Percentiles rank a stretch among this genome's conserved stretches.
These are phyloP conservation scores for Rafetus swinhoei DNA, from an alignment of 2,113 vertebrate species.

Conservation along the genomic window DNA sequence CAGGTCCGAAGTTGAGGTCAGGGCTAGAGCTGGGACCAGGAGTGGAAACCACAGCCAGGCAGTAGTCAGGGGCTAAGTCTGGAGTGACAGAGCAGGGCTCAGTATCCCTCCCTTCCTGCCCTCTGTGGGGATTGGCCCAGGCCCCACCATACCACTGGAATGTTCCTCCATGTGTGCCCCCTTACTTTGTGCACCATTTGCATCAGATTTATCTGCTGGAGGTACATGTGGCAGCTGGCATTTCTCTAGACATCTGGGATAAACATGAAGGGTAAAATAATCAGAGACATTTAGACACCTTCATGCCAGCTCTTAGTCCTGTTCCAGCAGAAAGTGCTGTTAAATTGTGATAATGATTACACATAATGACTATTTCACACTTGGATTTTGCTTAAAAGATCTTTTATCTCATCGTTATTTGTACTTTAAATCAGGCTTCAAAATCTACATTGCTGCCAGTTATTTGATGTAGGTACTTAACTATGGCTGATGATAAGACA, in stretches of 20 bases:
- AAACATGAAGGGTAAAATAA: not conserved
- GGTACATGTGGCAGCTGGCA: not conserved
- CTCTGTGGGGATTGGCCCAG: too few species aligned
- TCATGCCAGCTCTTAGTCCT: conserved; percentile 37
- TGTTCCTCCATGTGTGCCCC: too few species aligned
- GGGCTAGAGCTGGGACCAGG: too few species aligned
- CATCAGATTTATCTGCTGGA: not conserved
- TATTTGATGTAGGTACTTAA: conserved; percentile 69
- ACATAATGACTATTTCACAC: conserved; percentile 73
- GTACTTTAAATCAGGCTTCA: conserved; percentile 60
- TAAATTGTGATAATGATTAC: conserved; percentile 68
- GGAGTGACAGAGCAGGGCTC: too few species aligned
- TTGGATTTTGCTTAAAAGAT: conserved; percentile 71
- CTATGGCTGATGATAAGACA: conserved; percentile 63
- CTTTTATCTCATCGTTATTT: conserved; percentile 72
- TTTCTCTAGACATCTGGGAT: not conserved
- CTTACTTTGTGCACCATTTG: not conserved
- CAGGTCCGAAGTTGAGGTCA: too few species aligned
- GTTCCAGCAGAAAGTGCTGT: conserved; percentile 56
- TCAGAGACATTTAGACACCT: not conserved
- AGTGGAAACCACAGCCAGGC: too few species aligned
- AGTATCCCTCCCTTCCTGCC: too few species aligned
- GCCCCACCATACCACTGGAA: too few species aligned
- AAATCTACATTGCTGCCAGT: conserved; percentile 63
- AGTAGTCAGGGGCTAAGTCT: too few species aligned